These are phyloP conservation scores for Sarcophaga variegata DNA, from an alignment of 2,888 invertebrate species.

Conservation along the genomic window DNA sequence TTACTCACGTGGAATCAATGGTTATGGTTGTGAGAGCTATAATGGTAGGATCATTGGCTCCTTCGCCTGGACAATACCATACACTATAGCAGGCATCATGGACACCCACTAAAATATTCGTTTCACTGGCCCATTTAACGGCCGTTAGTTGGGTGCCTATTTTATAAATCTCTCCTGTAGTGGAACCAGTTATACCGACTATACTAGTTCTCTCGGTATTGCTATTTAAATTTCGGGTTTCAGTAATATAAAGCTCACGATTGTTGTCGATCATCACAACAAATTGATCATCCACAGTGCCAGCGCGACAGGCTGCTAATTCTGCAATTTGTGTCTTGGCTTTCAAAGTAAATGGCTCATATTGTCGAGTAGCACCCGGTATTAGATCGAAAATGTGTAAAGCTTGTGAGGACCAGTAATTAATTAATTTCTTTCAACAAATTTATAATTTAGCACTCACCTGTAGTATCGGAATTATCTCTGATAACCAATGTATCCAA, in stretches of 20 bases:
- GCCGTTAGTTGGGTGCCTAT: slow-evolving; percentile 83
- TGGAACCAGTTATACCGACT: slow-evolving; percentile 43
- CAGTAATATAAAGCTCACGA: slow-evolving; percentile 92
- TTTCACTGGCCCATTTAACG: slow-evolving; percentile 86
- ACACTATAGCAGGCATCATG: slow-evolving; percentile 90
- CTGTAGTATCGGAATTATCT: slow-evolving; percentile 91
- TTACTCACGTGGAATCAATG: slow-evolving; percentile 82
- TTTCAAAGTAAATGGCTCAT: slow-evolving; percentile 87
- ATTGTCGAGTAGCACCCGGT: slow-evolving; percentile 82
- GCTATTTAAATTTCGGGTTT: slow-evolving; percentile 79
- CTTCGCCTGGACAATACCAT: slow-evolving; percentile 91
- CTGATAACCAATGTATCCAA: slow-evolving; percentile 93
- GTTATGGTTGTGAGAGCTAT: slow-evolving; percentile 85
- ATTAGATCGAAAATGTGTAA: slow-evolving; percentile 93
- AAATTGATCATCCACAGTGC: slow-evolving; percentile 89
- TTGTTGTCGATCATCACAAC: slow-evolving; percentile 94
- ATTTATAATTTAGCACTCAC: slow-evolving; percentile 80
- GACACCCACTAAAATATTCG: slow-evolving; percentile 90
- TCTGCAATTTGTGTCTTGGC: slow-evolving; percentile 88
- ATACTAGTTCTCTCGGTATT: slow-evolving; percentile 55
- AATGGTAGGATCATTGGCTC: slow-evolving; percentile 87
- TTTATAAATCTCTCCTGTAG: slow-evolving; percentile 77
- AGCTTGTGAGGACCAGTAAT: slow-evolving; percentile 79
- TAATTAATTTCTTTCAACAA: neutral
- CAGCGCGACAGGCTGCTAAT: slow-evolving; percentile 93